Evolutionary conservation across 2,797 vertebrate genomes (phyloP).

Genomic region (Syngnathus acus): DNA sequence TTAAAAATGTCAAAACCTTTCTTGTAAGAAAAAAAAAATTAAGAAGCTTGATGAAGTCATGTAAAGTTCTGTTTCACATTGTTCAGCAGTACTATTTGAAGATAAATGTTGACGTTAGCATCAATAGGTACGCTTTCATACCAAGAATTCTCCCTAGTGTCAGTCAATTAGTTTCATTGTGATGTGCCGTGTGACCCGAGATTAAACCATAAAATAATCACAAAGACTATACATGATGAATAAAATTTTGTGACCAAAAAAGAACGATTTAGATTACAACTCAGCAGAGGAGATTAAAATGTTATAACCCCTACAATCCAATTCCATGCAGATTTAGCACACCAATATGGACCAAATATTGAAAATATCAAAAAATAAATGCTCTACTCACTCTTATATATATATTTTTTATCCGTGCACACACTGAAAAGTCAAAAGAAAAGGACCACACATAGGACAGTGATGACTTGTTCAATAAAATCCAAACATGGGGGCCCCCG

Average conservation of each 20-base stretch:
- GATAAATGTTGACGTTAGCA: background rate
- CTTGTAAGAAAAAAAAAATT: background rate
- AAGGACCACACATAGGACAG: background rate
- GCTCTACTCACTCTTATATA: background rate
- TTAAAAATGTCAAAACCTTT: background rate
- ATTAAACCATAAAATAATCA: background rate
- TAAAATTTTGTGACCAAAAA: background rate
- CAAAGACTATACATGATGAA: background rate
- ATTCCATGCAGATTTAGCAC: background rate
- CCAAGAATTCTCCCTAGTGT: background rate
- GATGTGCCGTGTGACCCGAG: background rate
- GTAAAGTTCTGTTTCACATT: background rate
- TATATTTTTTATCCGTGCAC: background rate
- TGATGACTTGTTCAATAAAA: slow-evolving; percentile 34
- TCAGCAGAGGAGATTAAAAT: background rate
- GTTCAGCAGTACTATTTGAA: background rate
- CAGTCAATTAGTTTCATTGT: background rate
- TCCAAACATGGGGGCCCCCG: slow-evolving; percentile 26
- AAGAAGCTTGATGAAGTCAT: background rate
- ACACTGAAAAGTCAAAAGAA: background rate
- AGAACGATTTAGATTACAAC: background rate
- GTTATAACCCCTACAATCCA: background rate
- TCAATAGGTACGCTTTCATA: background rate
- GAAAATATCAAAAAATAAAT: background rate
- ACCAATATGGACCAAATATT: background rate